Percentiles rank a stretch among this genome's conserved stretches.
These are phyloP conservation scores for Acronicta aceris DNA, from an alignment of 2,888 invertebrate species.

Conservation along the genomic window DNA sequence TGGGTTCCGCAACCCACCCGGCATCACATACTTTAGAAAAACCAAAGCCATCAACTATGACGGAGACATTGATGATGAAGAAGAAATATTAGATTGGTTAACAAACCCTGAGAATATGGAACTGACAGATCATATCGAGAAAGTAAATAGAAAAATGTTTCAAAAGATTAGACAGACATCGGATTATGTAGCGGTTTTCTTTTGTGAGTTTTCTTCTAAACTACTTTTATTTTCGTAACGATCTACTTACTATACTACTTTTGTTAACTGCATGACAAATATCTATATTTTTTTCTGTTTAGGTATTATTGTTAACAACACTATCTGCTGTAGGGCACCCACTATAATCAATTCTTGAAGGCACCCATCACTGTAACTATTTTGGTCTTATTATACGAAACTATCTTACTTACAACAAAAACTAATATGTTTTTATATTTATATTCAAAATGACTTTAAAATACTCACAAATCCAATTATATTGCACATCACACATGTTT, in stretches of 20 bases:
- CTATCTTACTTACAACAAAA: too few relatives aligned
- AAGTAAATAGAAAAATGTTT: slow-evolving; percentile 97
- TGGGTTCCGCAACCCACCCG: slow-evolving; percentile 96
- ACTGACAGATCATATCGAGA: slow-evolving; percentile 96
- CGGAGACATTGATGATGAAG: slow-evolving; percentile 97
- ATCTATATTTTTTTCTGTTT: too few relatives aligned
- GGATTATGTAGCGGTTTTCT: slow-evolving; percentile 97
- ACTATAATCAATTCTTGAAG: too few relatives aligned
- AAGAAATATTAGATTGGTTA: slow-evolving; percentile 97
- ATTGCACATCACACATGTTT: slow-evolving; percentile 88
- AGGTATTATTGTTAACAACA: too few relatives aligned
- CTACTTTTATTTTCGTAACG: background rate
- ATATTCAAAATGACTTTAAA: too few relatives aligned
- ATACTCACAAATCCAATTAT: slow-evolving; percentile 72
- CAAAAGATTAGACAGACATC: slow-evolving; percentile 96
- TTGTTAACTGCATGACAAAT: too few relatives aligned
- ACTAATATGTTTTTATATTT: too few relatives aligned
- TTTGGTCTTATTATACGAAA: too few relatives aligned
- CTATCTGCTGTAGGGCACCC: too few relatives aligned
- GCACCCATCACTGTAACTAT: too few relatives aligned
- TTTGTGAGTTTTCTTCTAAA: slow-evolving; percentile 93
- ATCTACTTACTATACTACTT: too few relatives aligned
- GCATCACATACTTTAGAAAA: slow-evolving; percentile 97
- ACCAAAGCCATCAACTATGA: slow-evolving; percentile 97
- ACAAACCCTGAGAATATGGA: slow-evolving; percentile 98